These are phyloP conservation scores for Cinara cedri DNA, from an alignment of 2,888 invertebrate species.

Conservation along the genomic window DNA sequence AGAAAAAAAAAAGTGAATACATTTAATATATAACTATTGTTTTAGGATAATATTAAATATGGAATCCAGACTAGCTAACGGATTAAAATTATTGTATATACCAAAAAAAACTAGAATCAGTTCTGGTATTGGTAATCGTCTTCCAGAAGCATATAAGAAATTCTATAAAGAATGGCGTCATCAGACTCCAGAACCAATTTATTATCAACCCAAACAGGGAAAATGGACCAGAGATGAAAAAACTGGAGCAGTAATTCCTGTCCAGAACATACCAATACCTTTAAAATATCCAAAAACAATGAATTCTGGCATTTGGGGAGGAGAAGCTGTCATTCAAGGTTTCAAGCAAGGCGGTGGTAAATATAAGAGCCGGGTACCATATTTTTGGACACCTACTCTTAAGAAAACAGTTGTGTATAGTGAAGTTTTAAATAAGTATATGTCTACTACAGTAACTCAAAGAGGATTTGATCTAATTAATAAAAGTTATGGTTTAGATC, in stretches of 20 bases:
- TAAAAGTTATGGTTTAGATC: conserved; percentile 90
- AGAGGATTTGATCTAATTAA: conserved; percentile 85
- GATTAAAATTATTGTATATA: conserved; percentile 41
- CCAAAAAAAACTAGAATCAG: conserved; percentile 57
- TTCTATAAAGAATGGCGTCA: conserved; percentile 86
- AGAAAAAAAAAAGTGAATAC: too few species aligned
- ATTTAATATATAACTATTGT: background rate
- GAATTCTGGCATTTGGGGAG: conserved; percentile 92
- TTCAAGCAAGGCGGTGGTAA: conserved; percentile 72
- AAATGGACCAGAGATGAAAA: conserved; percentile 76
- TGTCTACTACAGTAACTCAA: conserved; percentile 82
- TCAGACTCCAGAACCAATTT: conserved; percentile 69
- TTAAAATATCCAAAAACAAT: conserved; percentile 79
- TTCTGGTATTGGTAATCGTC: conserved; percentile 67
- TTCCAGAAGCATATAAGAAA: conserved; percentile 83
- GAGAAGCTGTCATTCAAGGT: conserved; percentile 91
- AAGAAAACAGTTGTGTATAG: conserved; percentile 83
- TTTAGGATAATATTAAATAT: conserved; percentile 12
- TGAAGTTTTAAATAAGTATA: conserved; percentile 84
- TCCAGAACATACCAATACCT: conserved; percentile 80
- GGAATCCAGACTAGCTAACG: conserved; percentile 38
- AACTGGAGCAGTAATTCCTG: conserved; percentile 74
- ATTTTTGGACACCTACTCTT: conserved; percentile 86
- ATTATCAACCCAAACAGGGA: conserved; percentile 76
- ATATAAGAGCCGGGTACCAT: conserved; percentile 69